phyloP scores from a whole-genome alignment of 2,888 invertebrate species.

The Drosophila infuscata region DNA sequence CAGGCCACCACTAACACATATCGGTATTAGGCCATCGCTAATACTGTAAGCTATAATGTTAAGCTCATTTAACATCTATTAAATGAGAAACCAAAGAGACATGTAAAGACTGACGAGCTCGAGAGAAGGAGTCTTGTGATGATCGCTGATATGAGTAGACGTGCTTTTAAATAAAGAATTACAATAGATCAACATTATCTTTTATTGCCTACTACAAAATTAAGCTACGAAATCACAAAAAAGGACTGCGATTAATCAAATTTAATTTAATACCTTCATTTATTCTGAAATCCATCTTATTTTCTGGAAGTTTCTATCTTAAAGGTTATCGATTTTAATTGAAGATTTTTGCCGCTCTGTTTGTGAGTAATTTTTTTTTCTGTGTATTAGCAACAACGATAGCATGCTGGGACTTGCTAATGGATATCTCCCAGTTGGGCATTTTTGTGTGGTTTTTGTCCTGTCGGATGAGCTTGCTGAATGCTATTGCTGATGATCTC shows the following conservation, averaged over 20 bases:
- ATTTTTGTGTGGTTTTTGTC: not conserved
- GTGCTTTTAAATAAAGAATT: no score
- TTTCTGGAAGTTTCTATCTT: not conserved
- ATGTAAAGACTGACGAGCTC: no score
- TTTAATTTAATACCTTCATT: not conserved
- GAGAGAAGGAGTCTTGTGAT: no score
- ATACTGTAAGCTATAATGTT: no score
- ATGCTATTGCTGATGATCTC: constrained; percentile 29
- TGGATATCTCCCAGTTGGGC: not conserved
- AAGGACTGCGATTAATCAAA: not conserved
- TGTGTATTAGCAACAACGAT: not conserved
- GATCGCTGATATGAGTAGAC: no score
- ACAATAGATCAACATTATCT: no score
- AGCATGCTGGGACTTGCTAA: not conserved
- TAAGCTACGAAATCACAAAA: not conserved
- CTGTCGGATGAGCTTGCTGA: constrained; percentile 5
- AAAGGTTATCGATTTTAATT: not conserved
- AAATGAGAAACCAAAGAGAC: no score
- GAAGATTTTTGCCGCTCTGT: not conserved
- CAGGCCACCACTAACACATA: no score
- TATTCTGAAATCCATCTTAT: not conserved
- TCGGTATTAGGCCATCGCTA: no score
- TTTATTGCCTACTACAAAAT: not conserved
- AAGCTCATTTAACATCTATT: no score
- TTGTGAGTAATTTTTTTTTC: not conserved